Percentiles rank a stretch among this genome's conserved stretches.
These are phyloP conservation scores for Corbicula japonica DNA, from an alignment of 2,888 invertebrate genomes.

Conservation along the genomic window DNA sequence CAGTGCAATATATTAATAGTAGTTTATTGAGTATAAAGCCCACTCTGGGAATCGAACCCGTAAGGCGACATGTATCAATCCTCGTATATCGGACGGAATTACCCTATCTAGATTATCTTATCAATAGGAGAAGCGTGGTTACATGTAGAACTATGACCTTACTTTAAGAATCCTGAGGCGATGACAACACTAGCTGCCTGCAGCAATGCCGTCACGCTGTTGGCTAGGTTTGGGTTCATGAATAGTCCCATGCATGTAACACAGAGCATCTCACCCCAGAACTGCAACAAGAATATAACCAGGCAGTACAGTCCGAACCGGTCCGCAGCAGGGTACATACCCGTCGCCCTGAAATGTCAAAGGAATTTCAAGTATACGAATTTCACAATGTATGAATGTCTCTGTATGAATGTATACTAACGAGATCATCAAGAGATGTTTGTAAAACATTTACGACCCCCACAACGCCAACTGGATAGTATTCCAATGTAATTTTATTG, in stretches of 20 bases:
- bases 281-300: conserved; percentile 72
- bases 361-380: too few relatives aligned
- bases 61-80: too few relatives aligned
- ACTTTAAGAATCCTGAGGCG: conserved; percentile 80
- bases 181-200: conserved; percentile 75
- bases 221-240: conserved; percentile 74
- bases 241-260: conserved; percentile 74
- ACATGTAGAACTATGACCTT: too few relatives aligned
- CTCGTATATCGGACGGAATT: background rate
- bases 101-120: background rate
- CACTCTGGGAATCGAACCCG: too few relatives aligned
- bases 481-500: too few relatives aligned
- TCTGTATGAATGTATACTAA: too few relatives aligned
- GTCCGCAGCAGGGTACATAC: conserved; percentile 66
- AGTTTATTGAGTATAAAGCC: too few relatives aligned
- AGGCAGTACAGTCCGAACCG: conserved; percentile 75
- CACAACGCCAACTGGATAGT: too few relatives aligned
- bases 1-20: too few relatives aligned
- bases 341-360: conserved; percentile 75
- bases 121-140: background rate
- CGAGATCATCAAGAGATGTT: too few relatives aligned
- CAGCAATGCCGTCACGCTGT: conserved; percentile 74
- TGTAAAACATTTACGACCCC: too few relatives aligned
- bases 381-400: too few relatives aligned
- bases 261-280: conserved; percentile 77